Percentiles rank a stretch among this genome's conserved stretches.
Evolutionary conservation across 2,888 invertebrate genomes (phyloP).

Genomic region (Brachyptera putata): DNA sequence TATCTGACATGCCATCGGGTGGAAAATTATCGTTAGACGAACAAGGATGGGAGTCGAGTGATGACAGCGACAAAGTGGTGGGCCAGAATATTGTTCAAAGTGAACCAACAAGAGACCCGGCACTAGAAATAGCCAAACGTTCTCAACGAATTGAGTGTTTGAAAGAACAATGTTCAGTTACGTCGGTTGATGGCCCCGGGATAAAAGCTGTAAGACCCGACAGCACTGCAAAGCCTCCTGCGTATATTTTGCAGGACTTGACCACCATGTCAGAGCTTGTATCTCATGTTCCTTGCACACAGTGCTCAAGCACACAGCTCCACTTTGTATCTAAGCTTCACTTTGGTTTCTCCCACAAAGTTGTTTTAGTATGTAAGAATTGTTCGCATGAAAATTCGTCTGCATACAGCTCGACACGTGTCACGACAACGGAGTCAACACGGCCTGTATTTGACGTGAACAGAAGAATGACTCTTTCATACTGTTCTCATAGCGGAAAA

Average conservation of each 20-base stretch:
- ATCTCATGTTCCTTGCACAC: neutral
- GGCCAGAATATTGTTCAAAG: no score
- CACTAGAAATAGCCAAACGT: no score
- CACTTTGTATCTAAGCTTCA: neutral
- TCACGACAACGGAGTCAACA: neutral
- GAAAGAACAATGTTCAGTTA: no score
- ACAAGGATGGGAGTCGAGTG: no score
- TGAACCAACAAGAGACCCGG: no score
- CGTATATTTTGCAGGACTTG: neutral
- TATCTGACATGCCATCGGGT: no score
- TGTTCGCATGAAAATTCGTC: neutral
- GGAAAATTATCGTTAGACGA: no score
- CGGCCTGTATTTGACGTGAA: neutral
- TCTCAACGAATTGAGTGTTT: no score
- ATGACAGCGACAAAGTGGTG: no score
- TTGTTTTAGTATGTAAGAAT: neutral
- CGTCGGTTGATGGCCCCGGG: no score
- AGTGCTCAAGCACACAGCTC: neutral
- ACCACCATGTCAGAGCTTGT: neutral
- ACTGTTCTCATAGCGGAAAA: neutral
- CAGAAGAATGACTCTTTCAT: neutral
- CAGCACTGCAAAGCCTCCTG: no score
- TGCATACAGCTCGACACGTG: neutral
- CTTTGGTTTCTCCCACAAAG: neutral
- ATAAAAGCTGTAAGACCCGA: no score